Evolutionary conservation across 2,797 vertebrate genomes (phyloP).

Genomic region (Molossus alvarezi): DNA sequence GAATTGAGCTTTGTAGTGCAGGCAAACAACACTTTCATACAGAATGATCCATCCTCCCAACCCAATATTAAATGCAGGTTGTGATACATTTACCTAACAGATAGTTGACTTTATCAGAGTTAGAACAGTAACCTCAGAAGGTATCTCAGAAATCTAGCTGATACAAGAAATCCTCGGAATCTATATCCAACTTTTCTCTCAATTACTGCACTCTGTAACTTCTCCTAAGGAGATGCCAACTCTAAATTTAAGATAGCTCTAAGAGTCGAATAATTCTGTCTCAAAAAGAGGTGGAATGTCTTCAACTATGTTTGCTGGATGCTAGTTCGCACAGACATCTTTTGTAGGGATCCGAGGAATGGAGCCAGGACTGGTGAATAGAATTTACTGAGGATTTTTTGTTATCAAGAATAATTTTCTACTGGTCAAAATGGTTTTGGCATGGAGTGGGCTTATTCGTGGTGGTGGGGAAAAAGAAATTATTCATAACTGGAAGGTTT

Average conservation of each 20-base stretch:
- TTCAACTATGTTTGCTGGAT: constrained; percentile 3
- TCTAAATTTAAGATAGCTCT: constrained; percentile 50
- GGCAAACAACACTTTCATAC: not conserved
- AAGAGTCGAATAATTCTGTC: constrained; percentile 45
- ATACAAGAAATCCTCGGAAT: constrained; percentile 9
- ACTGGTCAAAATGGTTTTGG: not conserved
- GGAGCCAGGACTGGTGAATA: not conserved
- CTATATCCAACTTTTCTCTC: not conserved
- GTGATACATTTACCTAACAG: constrained; percentile 33
- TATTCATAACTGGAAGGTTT: not conserved
- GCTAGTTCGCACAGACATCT: not conserved
- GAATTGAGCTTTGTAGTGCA: constrained; percentile 18
- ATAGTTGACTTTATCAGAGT: not conserved
- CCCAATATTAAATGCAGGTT: constrained; percentile 31
- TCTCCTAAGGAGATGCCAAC: not conserved
- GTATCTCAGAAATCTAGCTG: not conserved
- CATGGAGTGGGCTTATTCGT: not conserved
- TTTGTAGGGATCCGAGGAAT: not conserved
- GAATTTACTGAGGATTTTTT: constrained; percentile 6
- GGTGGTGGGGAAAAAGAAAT: not conserved
- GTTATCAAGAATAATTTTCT: constrained; percentile 13
- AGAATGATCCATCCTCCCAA: not conserved
- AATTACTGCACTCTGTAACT: not conserved
- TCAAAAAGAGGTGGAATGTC: constrained; percentile 39
- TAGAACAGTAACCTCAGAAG: constrained; percentile 41